Evolutionary conservation across 92 coral and sea anemone genomes (phyloP).

Genomic region (Heteractis magnifica): DNA sequence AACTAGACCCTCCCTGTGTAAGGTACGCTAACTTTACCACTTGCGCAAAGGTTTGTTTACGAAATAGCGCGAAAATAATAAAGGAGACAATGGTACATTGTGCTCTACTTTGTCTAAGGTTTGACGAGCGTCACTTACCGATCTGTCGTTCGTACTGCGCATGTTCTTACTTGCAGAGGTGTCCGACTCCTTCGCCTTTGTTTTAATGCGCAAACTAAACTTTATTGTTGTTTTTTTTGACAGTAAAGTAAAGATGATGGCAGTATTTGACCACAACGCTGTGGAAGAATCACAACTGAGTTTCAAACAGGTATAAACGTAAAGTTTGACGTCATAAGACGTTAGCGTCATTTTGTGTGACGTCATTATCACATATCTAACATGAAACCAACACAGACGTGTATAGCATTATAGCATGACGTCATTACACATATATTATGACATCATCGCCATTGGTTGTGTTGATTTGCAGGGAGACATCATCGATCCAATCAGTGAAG

Average conservation of each 20-base stretch:
- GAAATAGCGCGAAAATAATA: too few species aligned
- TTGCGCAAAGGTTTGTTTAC: too few species aligned
- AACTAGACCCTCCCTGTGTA: too few species aligned
- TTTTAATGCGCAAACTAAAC: not conserved
- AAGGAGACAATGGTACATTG: too few species aligned
- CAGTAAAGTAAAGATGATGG: conserved; percentile 72
- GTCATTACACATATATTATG: not conserved
- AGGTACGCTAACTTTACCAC: too few species aligned
- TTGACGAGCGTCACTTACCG: not conserved
- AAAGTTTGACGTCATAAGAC: not conserved
- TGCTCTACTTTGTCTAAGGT: too few species aligned
- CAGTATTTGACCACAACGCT: conserved; percentile 83
- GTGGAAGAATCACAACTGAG: conserved; percentile 84
- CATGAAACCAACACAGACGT: too few species aligned
- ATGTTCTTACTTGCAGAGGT: not conserved
- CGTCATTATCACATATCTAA: not conserved
- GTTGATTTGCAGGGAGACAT: conserved; percentile 69
- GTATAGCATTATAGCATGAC: not conserved
- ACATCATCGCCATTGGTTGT: not conserved
- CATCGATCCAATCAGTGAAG: conserved; percentile 80
- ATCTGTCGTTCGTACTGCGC: not conserved
- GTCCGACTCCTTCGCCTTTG: not conserved
- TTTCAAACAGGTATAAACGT: conserved; percentile 65
- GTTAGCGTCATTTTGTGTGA: not conserved
- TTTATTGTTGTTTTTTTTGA: not conserved